Evolutionary conservation across 1,140 invertebrate genomes (phyloP).

Genomic region (Temnothorax longispinosus): DNA sequence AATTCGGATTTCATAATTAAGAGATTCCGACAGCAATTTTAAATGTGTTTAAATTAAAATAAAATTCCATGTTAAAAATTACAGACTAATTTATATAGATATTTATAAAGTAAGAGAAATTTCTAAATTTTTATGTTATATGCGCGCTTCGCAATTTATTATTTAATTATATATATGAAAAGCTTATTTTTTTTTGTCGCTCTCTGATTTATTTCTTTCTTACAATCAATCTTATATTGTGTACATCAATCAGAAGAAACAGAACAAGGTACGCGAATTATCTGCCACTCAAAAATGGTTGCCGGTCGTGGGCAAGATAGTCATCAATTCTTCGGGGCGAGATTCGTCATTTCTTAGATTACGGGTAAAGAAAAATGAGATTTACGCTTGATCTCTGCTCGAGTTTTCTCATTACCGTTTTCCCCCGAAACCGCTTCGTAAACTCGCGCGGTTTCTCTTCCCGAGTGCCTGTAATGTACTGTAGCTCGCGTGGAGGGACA

Average conservation of each 20-base stretch:
- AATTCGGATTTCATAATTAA: slow-evolving; percentile 18
- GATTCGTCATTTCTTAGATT: slow-evolving; percentile 12
- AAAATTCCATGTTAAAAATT: not conserved
- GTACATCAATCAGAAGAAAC: slow-evolving; percentile 10
- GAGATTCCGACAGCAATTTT: not conserved
- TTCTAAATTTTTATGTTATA: not conserved
- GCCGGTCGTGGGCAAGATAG: not conserved
- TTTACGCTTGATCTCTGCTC: slow-evolving; percentile 62
- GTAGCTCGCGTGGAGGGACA: not conserved
- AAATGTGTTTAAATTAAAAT: not conserved
- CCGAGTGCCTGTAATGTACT: slow-evolving; percentile 52
- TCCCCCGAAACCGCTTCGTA: slow-evolving; percentile 30
- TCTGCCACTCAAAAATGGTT: slow-evolving; percentile 14
- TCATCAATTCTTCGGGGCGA: slow-evolving; percentile 13
- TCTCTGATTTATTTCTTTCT: not conserved
- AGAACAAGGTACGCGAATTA: not conserved
- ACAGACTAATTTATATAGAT: not conserved
- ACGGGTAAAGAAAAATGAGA: slow-evolving; percentile 53
- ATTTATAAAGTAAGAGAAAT: not conserved
- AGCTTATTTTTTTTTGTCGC: not conserved
- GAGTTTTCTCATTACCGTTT: slow-evolving; percentile 68
- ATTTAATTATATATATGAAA: not conserved
- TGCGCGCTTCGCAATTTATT: not conserved
- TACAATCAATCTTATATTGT: not conserved
- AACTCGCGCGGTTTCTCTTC: slow-evolving; percentile 43